Base-by-base conservation (phyloP, 2,888 invertebrate species). In the Tholera decimalis region DNA sequence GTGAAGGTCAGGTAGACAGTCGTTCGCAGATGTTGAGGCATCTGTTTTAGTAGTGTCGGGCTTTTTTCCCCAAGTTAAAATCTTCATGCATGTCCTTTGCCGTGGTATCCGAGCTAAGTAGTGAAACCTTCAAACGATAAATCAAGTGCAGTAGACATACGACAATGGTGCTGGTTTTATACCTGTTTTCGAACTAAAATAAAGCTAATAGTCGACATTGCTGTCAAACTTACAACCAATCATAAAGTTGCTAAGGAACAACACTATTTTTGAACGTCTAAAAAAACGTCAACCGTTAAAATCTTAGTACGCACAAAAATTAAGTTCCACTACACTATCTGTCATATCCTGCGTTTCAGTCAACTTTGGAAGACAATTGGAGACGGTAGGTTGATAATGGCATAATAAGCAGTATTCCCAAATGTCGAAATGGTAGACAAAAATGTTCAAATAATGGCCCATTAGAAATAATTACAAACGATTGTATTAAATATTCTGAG, bases 401-500 rank as follows among this genome's bases (percentile, higher is more conserved):
- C 22, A 3, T 26, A 54, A 74, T 22, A 39, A 24, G 9, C 51
- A 53, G 35, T 73, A 58, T 20, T 35, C 33, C 13, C 15, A 67
- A 60, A 44, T 44, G 28, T n/a, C 33, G 24, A 47, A 64, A 77
- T 30, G 37, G 33, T 49, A 39, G 51, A 65, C 73, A 73, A 56
- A 77, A 54, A 54, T 33, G 26, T 26, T 30, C 28, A 28, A 73
- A 57, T 60, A 77, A 66, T 58, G 57, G 49, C 18, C 74, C 78
- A 73, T 75, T 78, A 73, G 46, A 67, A 47, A 67, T 67, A 67
- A 78, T 67, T 61, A 66, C 78, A 37, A 61, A 47, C 51, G 67
- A 67, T 67, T 58, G 39, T 51, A 61, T 77, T 73, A 33, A 59
- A 65, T 56, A 68, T 64, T 77, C 73, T 39, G 35, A 46, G 47